A percentile compares a stretch with the other conserved stretches of the same genome.
Evolutionary conservation across 2,113 vertebrate species (phyloP).

Genomic region (Anguilla rostrata): DNA sequence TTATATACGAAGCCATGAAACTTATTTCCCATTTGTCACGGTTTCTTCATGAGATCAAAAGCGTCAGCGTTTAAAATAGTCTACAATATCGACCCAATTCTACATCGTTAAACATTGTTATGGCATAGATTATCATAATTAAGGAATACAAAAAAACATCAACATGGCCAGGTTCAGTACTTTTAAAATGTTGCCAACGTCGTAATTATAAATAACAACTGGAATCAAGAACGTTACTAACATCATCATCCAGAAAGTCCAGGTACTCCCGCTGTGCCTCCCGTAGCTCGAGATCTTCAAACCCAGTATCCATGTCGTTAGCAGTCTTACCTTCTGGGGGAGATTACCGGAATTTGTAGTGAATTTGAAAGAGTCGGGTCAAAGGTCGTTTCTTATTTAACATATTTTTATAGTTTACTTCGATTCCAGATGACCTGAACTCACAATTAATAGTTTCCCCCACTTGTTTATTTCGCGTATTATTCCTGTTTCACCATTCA

Average conservation of each 20-base stretch:
- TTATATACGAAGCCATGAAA: too few relatives aligned
- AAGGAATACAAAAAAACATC: too few relatives aligned
- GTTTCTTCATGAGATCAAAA: too few relatives aligned
- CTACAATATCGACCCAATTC: too few relatives aligned
- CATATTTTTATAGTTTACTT: not conserved
- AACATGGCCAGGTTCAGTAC: too few relatives aligned
- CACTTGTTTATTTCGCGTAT: not conserved
- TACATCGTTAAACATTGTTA: too few relatives aligned
- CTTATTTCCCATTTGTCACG: too few relatives aligned
- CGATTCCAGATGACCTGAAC: not conserved
- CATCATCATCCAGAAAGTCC: constrained; percentile 66
- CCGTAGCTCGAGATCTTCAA: constrained; percentile 58
- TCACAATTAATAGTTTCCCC: not conserved
- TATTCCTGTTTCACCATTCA: not conserved
- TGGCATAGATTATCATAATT: too few relatives aligned
- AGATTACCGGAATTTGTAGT: not conserved
- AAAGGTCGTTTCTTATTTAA: not conserved
- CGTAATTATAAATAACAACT: too few relatives aligned
- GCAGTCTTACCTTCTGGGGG: not conserved
- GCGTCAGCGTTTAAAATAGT: too few relatives aligned
- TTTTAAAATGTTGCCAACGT: too few relatives aligned
- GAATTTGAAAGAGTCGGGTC: not conserved
- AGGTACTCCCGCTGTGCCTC: constrained; percentile 64
- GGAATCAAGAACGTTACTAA: constrained; percentile 19
- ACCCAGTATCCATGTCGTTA: constrained; percentile 45